Conservation (phyloP, 2,113 vertebrate species). For the Brachypodius melanocephalos region DNA sequence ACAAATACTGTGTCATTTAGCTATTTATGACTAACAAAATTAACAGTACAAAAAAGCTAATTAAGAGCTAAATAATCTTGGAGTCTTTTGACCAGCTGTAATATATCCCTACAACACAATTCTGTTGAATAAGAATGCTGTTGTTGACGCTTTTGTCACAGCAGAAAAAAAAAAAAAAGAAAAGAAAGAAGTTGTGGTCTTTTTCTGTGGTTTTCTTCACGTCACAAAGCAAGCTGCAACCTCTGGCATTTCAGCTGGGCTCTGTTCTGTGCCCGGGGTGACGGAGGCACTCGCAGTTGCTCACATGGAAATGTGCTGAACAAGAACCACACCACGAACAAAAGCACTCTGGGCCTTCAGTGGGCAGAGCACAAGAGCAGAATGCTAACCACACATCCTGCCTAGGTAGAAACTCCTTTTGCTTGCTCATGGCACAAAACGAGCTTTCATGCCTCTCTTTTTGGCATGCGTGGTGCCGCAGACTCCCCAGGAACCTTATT, state of each 20-base stretch:
- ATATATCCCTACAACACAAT: neutral
- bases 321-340: slow-evolving; percentile 20
- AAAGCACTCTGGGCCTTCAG: neutral
- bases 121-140: neutral
- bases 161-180: neutral
- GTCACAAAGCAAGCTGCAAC: neutral
- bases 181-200: neutral
- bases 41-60: neutral
- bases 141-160: neutral
- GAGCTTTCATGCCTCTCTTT: slow-evolving; percentile 22
- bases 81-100: neutral
- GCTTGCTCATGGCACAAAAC: slow-evolving; percentile 20
- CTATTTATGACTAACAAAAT: neutral
- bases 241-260: neutral
- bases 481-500: neutral
- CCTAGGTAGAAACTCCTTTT: slow-evolving; percentile 32
- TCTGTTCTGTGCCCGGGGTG: neutral
- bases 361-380: neutral
- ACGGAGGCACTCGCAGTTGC: neutral
- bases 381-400: slow-evolving; percentile 33
- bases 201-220: neutral
- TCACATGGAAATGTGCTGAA: slow-evolving; percentile 26
- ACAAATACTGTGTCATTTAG: neutral
- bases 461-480: neutral
- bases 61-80: neutral